Conservation (phyloP, 2,113 vertebrate species). For the Podilymbus podiceps region DNA sequence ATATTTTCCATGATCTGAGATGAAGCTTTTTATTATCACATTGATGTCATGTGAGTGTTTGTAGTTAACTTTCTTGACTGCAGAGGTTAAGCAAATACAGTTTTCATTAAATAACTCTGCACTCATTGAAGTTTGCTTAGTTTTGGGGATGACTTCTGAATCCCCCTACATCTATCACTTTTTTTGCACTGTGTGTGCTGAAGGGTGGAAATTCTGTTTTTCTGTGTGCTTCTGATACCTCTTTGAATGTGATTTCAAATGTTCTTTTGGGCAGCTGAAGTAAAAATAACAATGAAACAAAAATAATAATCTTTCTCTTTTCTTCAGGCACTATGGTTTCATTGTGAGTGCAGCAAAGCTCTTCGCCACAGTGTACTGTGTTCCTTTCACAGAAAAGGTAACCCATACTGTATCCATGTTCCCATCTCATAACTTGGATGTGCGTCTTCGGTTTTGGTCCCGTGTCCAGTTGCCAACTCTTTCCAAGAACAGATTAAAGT, state of each 20-base stretch:
- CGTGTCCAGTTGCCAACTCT: neutral
- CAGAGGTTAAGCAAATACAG: neutral
- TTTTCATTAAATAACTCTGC: neutral
- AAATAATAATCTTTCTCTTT: conserved; percentile 9
- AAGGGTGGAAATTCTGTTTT: neutral
- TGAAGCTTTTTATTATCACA: neutral
- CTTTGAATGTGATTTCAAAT: neutral
- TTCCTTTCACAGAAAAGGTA: conserved; percentile 88
- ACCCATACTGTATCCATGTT: neutral
- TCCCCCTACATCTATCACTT: neutral
- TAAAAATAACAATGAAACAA: neutral
- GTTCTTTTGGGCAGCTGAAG: neutral
- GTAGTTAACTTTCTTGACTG: neutral
- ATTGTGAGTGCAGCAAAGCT: conserved; percentile 90
- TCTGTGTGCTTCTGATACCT: neutral
- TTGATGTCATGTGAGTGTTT: neutral
- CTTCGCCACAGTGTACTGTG: conserved; percentile 84
- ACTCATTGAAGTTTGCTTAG: neutral
- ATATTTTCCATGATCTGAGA: neutral
- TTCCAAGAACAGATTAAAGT: neutral
- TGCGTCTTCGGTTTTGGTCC: neutral
- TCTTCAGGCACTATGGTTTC: conserved; percentile 88
- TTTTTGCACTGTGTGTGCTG: neutral
- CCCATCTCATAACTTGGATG: rapidly evolving
- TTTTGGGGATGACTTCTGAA: neutral